phyloP scores from a whole-genome alignment of 2,888 invertebrate species.

The Lasiommata megera region DNA sequence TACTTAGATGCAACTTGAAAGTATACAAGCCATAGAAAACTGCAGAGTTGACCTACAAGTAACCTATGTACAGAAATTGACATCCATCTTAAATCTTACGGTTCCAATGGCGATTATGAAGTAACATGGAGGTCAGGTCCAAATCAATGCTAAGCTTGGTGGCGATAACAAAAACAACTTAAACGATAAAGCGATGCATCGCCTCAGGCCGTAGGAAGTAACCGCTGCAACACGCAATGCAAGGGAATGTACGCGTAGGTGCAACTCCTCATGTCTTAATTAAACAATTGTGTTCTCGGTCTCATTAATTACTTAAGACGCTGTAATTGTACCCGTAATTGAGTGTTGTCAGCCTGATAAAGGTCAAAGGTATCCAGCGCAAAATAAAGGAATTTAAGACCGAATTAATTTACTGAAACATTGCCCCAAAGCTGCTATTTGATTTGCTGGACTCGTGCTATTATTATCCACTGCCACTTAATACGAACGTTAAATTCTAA shows the following conservation, averaged over 20 bases:
- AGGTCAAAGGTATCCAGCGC: constrained; percentile 63
- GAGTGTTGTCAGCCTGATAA: constrained; percentile 41
- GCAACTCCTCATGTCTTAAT: constrained; percentile 58
- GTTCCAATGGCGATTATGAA: too few relatives aligned
- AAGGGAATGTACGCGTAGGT: constrained; percentile 38
- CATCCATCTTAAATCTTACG: too few relatives aligned
- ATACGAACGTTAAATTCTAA: constrained; percentile 13
- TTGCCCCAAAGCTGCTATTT: constrained; percentile 42
- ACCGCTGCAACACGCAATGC: not conserved
- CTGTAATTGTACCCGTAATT: constrained; percentile 39
- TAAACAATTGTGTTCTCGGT: constrained; percentile 51
- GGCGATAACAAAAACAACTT: not conserved
- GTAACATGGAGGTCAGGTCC: too few relatives aligned
- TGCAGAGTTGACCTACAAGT: too few relatives aligned
- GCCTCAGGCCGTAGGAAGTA: constrained; percentile 2
- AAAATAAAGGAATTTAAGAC: constrained; percentile 46
- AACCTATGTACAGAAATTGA: too few relatives aligned
- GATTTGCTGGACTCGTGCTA: constrained; percentile 28
- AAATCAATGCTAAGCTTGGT: too few relatives aligned
- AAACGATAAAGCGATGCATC: not conserved
- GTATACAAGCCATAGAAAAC: too few relatives aligned
- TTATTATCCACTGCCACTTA: constrained; percentile 8
- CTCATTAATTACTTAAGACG: constrained; percentile 48
- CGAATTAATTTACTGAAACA: constrained; percentile 52
- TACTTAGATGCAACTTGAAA: too few relatives aligned